Percentiles rank a stretch among this genome's conserved stretches.
Evolutionary conservation across 2,113 vertebrate species (phyloP).

Genomic region (Argyrosomus japonicus): DNA sequence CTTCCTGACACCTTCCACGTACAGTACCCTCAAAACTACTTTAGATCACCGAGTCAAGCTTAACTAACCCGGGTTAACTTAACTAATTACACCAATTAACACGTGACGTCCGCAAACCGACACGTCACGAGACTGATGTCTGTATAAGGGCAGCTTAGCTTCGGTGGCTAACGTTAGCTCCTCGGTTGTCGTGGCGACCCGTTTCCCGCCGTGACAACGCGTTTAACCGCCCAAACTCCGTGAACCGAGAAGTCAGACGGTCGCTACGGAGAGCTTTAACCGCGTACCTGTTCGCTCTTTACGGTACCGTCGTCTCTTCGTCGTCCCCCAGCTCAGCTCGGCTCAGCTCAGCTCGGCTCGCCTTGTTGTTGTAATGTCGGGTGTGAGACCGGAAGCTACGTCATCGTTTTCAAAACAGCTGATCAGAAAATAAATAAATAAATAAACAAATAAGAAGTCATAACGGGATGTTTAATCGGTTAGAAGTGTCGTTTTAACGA

Average conservation of each 20-base stretch:
- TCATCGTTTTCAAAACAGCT: constrained; percentile 62
- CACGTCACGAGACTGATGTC: background rate
- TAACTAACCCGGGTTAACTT: background rate
- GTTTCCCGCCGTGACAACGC: constrained; percentile 27
- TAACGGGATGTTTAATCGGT: no score
- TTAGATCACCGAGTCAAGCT: background rate
- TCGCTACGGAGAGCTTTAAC: rapidly evolving
- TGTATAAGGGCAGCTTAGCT: constrained; percentile 26
- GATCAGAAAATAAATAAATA: constrained; percentile 15
- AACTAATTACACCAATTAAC: background rate
- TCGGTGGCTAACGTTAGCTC: constrained; percentile 54
- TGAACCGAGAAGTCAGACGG: rapidly evolving
- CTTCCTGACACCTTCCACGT: constrained; percentile 56
- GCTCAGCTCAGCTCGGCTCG: background rate
- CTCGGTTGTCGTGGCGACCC: background rate
- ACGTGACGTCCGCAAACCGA: rapidly evolving
- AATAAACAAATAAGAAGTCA: no score
- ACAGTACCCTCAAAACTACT: constrained; percentile 39
- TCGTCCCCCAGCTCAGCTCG: background rate
- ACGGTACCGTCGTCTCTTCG: background rate
- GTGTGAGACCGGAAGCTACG: constrained; percentile 72
- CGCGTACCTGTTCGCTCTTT: constrained; percentile 33
- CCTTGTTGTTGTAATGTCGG: constrained; percentile 72
- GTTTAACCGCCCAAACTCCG: rapidly evolving
- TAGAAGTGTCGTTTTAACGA: no score